phyloP scores from a whole-genome alignment of 2,888 invertebrate species.

The Aphidius colemani region DNA sequence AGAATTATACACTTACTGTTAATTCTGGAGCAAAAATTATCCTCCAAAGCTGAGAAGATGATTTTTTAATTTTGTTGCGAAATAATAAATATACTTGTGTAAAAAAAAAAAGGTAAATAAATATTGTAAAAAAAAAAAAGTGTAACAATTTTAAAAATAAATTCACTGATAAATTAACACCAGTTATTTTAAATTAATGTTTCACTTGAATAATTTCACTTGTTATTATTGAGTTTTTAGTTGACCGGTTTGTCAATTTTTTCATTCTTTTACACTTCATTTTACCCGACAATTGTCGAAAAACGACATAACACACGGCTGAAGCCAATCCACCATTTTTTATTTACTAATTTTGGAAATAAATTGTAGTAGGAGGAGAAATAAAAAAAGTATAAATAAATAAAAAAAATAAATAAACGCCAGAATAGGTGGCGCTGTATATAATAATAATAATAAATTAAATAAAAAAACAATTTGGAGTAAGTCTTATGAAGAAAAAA shows the following conservation, averaged over 20 bases:
- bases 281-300: conserved; percentile 48
- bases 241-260: conserved; percentile 34
- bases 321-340: conserved; percentile 53
- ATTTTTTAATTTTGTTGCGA: no score
- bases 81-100: no score
- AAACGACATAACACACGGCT: conserved; percentile 50
- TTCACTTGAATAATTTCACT: no score
- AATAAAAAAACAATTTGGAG: no score
- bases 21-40: conserved; percentile 52
- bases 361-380: conserved; percentile 19
- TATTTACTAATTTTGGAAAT: conserved; percentile 59
- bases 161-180: no score
- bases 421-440: conserved; percentile 2
- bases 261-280: conserved; percentile 48
- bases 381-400: conserved; percentile 19
- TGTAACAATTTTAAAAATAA: no score
- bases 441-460: no score
- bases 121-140: no score
- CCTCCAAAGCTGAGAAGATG: conserved; percentile 23
- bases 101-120: no score
- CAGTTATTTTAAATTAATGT: no score
- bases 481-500: no score
- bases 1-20: conserved; percentile 53
- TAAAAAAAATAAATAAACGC: background rate
- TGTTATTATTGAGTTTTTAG: background rate